Evolutionary conservation across 2,888 invertebrate genomes (phyloP), one percentile per base, ranked within the genome.

Genomic region (Rhaphigaster nebulosa): DNA sequence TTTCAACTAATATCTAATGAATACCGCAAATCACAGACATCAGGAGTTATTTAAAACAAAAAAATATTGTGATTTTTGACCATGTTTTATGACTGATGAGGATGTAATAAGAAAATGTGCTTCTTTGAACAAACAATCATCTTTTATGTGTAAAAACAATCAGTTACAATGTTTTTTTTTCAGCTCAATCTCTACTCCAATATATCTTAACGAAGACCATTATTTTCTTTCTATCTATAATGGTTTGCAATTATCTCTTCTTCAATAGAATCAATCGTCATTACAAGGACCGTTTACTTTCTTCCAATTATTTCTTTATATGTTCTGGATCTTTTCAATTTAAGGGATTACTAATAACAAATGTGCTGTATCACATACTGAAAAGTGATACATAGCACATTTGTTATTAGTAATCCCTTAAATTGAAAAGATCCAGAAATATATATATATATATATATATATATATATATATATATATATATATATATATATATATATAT

Each of bases 241-340:
- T 60, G 60, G 60, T 12, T 70, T 29, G 70, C 70, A 34, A 70
- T 34, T 70, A 70, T 34, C 29, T 34, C 70, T 76, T 76, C 38
- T 76, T 20, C 38, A 76, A 2, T 38, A 76, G 38, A 38, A 76
- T 76, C 70, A 20, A 76, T 20, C 20, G 12, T 20, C 70, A 38
- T 38, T 76, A 38, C 20, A 38, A 6, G 34, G 70, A 8, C 20
- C 38, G 70, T 76, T 76, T 76, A 76, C 3, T 38, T 76, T 38
- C 70, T 38, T 38, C 20, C 70, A 76, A 76, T 76, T 76, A 76
- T 76, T 76, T 76, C 38, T 76, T 38, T 76, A 76, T 38, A 76
- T 38, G 8, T 76, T 76, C 34, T 38, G 34, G 70, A 38, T 76
- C 1, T 76, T 76, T 76, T 38, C 34, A 38, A 38, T 76, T n/a